phyloP scores from a whole-genome alignment of 2,888 invertebrate species.

The Agriopis marginaria region DNA sequence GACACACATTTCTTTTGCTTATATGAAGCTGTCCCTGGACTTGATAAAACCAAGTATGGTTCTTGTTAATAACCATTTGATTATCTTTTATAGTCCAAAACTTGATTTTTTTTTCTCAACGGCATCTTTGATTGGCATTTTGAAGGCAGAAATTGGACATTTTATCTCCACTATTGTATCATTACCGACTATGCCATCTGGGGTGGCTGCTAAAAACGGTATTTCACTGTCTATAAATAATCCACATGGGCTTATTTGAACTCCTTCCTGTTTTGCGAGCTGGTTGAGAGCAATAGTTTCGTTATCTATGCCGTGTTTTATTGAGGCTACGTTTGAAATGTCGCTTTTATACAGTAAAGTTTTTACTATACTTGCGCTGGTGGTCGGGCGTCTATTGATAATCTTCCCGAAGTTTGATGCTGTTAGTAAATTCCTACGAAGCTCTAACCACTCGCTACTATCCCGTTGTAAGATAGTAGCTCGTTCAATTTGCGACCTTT shows the following conservation, averaged over 20 bases:
- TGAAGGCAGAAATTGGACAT: constrained; percentile 1
- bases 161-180: background rate
- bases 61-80: background rate
- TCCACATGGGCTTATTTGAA: constrained; percentile 9
- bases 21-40: constrained; percentile 27
- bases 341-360: background rate
- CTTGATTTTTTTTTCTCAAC: background rate
- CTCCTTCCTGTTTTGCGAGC: constrained; percentile 5
- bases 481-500: background rate
- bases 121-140: background rate
- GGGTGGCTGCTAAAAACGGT: background rate
- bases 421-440: background rate
- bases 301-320: constrained; percentile 11
- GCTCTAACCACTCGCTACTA: constrained; percentile 5
- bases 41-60: constrained; percentile 11
- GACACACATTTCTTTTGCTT: background rate
- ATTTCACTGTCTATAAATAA: background rate
- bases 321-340: background rate
- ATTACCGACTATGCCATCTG: background rate
- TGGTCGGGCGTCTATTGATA: background rate
- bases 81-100: background rate
- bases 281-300: constrained; percentile 2
- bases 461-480: constrained; percentile 5
- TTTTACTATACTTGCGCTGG: constrained; percentile 1
- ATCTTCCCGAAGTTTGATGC: constrained; percentile 3